Percentiles rank a stretch among this genome's conserved stretches.
Conservation (phyloP, 2,113 vertebrate genomes). For the Rhinichthys klamathensis region DNA sequence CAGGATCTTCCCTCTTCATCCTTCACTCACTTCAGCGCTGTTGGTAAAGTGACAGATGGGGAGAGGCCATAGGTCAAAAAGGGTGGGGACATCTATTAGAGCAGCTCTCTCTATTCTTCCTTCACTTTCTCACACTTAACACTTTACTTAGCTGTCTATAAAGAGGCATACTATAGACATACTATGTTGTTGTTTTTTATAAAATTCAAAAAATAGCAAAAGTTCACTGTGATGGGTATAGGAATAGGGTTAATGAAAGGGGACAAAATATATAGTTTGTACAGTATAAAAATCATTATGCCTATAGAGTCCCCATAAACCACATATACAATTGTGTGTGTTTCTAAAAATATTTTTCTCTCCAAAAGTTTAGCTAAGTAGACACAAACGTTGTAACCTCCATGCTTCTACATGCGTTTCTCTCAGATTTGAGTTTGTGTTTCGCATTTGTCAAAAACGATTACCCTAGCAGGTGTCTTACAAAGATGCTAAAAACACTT, state of each 20-base stretch:
- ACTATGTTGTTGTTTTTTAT: too few species aligned
- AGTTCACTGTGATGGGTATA: too few species aligned
- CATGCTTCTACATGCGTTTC: not conserved
- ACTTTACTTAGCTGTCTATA: not conserved
- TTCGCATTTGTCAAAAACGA: not conserved
- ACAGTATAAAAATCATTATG: too few species aligned
- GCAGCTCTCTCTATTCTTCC: not conserved
- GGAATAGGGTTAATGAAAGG: too few species aligned
- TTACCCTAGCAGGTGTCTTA: not conserved
- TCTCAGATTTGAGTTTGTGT: not conserved
- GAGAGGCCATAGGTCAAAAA: conserved; percentile 31
- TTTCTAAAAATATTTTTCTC: not conserved
- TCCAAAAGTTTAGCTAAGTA: not conserved
- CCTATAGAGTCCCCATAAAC: too few species aligned
- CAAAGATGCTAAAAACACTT: not conserved
- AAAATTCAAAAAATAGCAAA: too few species aligned
- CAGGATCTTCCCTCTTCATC: conserved; percentile 13
- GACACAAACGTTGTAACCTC: too few species aligned
- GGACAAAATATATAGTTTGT: too few species aligned
- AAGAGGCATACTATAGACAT: not conserved
- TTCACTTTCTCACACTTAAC: conserved; percentile 5
- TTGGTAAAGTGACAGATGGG: conserved; percentile 30
- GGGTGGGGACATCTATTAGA: not conserved
- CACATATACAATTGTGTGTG: not conserved
- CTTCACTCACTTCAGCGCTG: not conserved